A percentile compares a stretch with the other conserved stretches of the same genome.
phyloP scores from a whole-genome alignment of 2,888 invertebrate genomes.

The Dioctria linearis region DNA sequence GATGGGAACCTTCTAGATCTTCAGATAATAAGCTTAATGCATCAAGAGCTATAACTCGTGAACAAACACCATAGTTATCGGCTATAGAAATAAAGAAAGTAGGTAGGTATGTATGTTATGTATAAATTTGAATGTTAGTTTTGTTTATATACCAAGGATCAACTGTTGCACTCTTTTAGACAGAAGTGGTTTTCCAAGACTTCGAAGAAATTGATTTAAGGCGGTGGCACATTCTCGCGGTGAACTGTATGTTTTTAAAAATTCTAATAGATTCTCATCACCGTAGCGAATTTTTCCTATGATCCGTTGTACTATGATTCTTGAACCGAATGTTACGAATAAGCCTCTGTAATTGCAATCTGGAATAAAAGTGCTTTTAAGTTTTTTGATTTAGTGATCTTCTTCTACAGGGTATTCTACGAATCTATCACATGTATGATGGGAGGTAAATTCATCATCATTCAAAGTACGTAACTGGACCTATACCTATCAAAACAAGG shows the following conservation, averaged over 20 bases:
- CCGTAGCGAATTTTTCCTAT: constrained; percentile 55
- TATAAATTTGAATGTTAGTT: not conserved
- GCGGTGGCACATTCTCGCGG: constrained; percentile 58
- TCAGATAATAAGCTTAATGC: constrained; percentile 55
- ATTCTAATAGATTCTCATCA: constrained; percentile 54
- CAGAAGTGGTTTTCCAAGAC: constrained; percentile 54
- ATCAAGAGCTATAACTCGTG: constrained; percentile 56
- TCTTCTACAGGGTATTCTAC: too few relatives aligned
- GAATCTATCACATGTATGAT: too few relatives aligned
- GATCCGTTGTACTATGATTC: constrained; percentile 53
- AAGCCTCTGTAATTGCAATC: constrained; percentile 54
- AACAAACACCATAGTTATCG: constrained; percentile 55
- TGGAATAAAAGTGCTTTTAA: constrained; percentile 21
- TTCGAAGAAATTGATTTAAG: constrained; percentile 53
- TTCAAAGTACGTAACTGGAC: too few relatives aligned
- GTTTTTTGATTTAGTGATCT: too few relatives aligned
- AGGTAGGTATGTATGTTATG: not conserved
- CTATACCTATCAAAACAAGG: too few relatives aligned
- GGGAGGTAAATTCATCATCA: too few relatives aligned
- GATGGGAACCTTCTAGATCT: constrained; percentile 54
- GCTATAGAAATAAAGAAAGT: constrained; percentile 18
- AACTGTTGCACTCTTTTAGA: constrained; percentile 56
- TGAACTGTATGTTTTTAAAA: constrained; percentile 52
- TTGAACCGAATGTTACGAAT: constrained; percentile 57
- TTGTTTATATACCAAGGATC: constrained; percentile 51